Conservation (phyloP, 2,888 invertebrate species). For the Eristalis pertinax region DNA sequence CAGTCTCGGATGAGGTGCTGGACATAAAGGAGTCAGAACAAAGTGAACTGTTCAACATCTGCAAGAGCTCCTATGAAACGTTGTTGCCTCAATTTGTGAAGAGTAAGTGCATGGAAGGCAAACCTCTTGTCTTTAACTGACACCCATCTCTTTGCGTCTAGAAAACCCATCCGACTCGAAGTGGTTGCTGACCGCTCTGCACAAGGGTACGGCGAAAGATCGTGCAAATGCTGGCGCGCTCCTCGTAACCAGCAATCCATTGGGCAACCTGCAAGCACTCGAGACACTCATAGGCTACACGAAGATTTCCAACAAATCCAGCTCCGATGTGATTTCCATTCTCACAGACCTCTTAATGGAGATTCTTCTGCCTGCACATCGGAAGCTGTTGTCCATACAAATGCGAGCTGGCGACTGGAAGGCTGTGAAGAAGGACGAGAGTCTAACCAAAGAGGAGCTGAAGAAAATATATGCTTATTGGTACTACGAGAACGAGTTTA, state of each 20-base stretch:
- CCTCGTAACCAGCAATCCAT: constrained; percentile 80
- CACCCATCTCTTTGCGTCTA: constrained; percentile 50
- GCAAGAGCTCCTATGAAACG: constrained; percentile 78
- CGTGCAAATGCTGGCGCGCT: constrained; percentile 81
- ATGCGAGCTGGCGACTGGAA: constrained; percentile 81
- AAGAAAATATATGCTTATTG: constrained; percentile 88
- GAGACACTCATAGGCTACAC: constrained; percentile 78
- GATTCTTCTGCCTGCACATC: constrained; percentile 78
- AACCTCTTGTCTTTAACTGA: not conserved
- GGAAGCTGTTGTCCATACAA: constrained; percentile 78
- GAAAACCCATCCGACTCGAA: constrained; percentile 80
- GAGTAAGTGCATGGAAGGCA: constrained; percentile 74
- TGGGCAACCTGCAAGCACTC: constrained; percentile 79
- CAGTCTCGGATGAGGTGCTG: constrained; percentile 76
- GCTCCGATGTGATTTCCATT: constrained; percentile 78
- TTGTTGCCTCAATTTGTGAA: constrained; percentile 76
- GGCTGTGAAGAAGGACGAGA: constrained; percentile 75
- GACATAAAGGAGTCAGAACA: constrained; percentile 81
- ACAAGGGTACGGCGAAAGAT: constrained; percentile 81
- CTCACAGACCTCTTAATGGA: constrained; percentile 80
- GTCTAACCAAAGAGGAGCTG: constrained; percentile 83
- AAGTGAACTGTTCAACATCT: constrained; percentile 77
- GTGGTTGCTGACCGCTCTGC: constrained; percentile 81
- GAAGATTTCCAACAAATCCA: constrained; percentile 80
- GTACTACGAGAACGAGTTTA: constrained; percentile 95